Percentiles rank a stretch among this genome's conserved stretches.
Evolutionary conservation across 2,797 vertebrate genomes (phyloP).

Genomic region (Dermochelys coriacea): DNA sequence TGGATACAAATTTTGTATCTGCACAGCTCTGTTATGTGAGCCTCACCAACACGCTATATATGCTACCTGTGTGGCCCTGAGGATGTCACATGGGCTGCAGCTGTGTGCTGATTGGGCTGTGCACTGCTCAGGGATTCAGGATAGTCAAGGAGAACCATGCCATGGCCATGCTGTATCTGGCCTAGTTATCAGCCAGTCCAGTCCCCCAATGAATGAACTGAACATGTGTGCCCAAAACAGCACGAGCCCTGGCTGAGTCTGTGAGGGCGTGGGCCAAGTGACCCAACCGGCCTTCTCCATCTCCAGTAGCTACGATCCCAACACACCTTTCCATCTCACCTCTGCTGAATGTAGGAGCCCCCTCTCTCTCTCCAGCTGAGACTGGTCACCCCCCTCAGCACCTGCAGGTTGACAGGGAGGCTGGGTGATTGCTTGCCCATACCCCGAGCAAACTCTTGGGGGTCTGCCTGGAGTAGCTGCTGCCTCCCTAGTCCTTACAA

Average conservation of each 20-base stretch:
- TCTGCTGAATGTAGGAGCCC: background rate
- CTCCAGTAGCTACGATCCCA: background rate
- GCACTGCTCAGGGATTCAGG: background rate
- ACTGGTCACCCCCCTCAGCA: background rate
- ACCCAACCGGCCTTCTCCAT: background rate
- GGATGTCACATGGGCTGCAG: too few species aligned
- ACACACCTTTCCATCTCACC: background rate
- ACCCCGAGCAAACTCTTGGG: background rate
- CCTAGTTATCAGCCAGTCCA: background rate
- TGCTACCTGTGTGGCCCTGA: too few species aligned
- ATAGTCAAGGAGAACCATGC: background rate
- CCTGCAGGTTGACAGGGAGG: background rate
- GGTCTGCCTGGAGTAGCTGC: background rate
- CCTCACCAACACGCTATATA: too few species aligned
- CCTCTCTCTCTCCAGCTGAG: background rate
- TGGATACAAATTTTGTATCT: too few species aligned
- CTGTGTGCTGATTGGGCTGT: too few species aligned
- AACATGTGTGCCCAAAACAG: background rate
- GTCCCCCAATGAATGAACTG: background rate
- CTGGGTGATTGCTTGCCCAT: background rate
- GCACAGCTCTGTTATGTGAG: too few species aligned
- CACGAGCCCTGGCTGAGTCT: background rate
- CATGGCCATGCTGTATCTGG: background rate
- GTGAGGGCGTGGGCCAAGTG: background rate
- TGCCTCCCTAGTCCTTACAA: background rate